A percentile compares a stretch with the other conserved stretches of the same genome.
Evolutionary conservation across 2,888 invertebrate species (phyloP).

Genomic region (Mellilla xanthometata): DNA sequence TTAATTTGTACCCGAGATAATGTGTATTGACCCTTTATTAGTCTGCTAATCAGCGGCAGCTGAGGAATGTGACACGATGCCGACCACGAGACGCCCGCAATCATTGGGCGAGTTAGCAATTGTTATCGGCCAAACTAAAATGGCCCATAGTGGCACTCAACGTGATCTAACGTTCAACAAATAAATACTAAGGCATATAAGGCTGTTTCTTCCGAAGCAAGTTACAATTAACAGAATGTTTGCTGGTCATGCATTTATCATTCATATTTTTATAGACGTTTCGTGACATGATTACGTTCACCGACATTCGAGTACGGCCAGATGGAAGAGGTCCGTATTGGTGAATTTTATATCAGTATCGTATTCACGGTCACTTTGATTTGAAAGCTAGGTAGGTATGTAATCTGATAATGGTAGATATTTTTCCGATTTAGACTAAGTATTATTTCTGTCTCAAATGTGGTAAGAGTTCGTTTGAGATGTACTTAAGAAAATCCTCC

Average conservation of each 20-base stretch:
- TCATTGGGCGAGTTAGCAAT: slow-evolving; percentile 43
- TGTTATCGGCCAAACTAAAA: slow-evolving; percentile 37
- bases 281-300: slow-evolving; percentile 51
- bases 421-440: background rate
- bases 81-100: slow-evolving; percentile 37
- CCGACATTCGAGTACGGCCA: slow-evolving; percentile 29
- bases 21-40: slow-evolving; percentile 53
- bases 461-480: too few species aligned
- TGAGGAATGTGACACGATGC: slow-evolving; percentile 51
- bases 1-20: slow-evolving; percentile 12
- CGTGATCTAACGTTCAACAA: slow-evolving; percentile 5
- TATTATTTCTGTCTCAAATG: too few species aligned
- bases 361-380: slow-evolving; percentile 10
- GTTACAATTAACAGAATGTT: slow-evolving; percentile 11
- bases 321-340: slow-evolving; percentile 15
- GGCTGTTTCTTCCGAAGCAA: slow-evolving; percentile 28
- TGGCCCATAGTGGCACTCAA: slow-evolving; percentile 27
- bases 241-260: slow-evolving; percentile 35
- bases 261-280: slow-evolving; percentile 45
- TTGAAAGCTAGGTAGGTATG: background rate
- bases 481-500: too few species aligned
- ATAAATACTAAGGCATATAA: slow-evolving; percentile 20
- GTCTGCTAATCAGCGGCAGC: slow-evolving; percentile 54
- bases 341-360: slow-evolving; percentile 11
- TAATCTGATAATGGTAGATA: background rate